These are phyloP conservation scores for Climacteris rufus DNA, from an alignment of 2,113 vertebrate species.

Conservation along the genomic window DNA sequence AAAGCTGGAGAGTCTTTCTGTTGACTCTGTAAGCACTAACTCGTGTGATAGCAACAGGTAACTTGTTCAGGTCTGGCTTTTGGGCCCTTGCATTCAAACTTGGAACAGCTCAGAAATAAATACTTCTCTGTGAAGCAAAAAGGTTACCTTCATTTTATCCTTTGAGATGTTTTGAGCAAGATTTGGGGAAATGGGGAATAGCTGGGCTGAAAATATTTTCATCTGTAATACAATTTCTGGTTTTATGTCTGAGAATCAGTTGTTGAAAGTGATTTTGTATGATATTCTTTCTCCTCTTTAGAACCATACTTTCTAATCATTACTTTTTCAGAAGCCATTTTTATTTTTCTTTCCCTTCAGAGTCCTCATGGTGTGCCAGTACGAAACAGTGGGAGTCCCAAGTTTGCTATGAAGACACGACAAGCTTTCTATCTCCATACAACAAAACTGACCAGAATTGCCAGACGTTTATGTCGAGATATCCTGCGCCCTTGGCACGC, in stretches of 20 bases:
- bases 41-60: background rate
- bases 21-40: background rate
- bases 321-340: background rate
- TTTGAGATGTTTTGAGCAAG: background rate
- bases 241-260: background rate
- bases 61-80: background rate
- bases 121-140: background rate
- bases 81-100: background rate
- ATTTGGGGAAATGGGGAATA: background rate
- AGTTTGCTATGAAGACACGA: slow-evolving; percentile 94
- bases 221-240: background rate
- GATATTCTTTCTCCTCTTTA: background rate
- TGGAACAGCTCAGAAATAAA: background rate
- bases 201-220: background rate
- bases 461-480: slow-evolving; percentile 90
- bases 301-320: background rate
- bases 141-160: background rate
- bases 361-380: slow-evolving; percentile 88
- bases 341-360: slow-evolving; percentile 65
- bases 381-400: slow-evolving; percentile 90
- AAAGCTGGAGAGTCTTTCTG: background rate
- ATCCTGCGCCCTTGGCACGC: slow-evolving; percentile 85
- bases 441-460: slow-evolving; percentile 83
- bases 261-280: background rate
- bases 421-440: slow-evolving; percentile 96